phyloP scores from a whole-genome alignment of 2,113 vertebrate species.

The Baryphthengus martii region DNA sequence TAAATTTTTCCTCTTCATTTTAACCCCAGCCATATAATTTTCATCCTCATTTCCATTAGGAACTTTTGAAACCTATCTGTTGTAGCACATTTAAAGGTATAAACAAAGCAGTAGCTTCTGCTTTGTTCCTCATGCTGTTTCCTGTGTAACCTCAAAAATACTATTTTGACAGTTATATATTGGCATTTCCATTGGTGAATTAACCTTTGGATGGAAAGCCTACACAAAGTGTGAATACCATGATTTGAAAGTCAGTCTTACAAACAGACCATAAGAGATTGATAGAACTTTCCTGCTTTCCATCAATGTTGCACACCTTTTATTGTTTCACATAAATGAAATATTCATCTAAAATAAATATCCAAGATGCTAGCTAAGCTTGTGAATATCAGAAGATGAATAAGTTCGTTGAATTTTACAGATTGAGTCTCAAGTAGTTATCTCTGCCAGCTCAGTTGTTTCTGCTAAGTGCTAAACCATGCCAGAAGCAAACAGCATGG shows the following conservation, averaged over 20 bases:
- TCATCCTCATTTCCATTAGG: neutral
- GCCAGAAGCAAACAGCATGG: too few relatives aligned
- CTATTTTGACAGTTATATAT: neutral
- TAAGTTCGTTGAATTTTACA: neutral
- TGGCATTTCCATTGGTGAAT: neutral
- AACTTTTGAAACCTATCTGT: neutral
- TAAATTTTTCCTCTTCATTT: neutral
- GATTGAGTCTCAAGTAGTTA: neutral
- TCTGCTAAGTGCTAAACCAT: neutral
- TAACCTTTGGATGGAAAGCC: neutral
- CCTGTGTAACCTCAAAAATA: neutral
- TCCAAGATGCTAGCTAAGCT: neutral
- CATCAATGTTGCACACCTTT: neutral
- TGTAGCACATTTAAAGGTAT: neutral
- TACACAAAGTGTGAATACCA: neutral
- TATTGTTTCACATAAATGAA: neutral
- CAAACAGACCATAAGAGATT: neutral
- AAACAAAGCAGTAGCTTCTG: neutral
- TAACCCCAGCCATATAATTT: neutral
- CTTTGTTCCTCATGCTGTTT: neutral
- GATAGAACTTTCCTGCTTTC: neutral
- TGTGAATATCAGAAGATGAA: neutral
- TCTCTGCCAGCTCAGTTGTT: neutral
- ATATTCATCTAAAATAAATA: neutral
- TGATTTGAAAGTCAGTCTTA: neutral